phyloP scores from a whole-genome alignment of 2,797 vertebrate species.

The Potorous gilbertii region DNA sequence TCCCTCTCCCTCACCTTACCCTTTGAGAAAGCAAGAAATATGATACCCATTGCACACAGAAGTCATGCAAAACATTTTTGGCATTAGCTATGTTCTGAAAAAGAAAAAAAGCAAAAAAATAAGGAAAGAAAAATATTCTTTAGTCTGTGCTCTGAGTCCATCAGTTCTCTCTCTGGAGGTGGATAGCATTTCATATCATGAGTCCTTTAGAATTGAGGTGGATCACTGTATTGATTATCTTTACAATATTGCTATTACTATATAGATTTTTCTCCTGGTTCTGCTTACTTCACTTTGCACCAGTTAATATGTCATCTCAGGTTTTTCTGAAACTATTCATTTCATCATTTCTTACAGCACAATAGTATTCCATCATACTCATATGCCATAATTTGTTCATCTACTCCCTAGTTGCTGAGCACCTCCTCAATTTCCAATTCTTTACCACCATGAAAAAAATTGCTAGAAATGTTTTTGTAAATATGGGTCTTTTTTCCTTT shows the following conservation, averaged over 20 bases:
- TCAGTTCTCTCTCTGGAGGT: not conserved
- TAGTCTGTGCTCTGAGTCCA: not conserved
- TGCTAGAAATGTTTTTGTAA: not conserved
- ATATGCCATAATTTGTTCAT: not conserved
- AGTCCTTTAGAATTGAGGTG: not conserved
- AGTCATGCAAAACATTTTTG: too few relatives aligned
- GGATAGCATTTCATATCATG: not conserved
- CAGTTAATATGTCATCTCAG: not conserved
- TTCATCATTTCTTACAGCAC: not conserved
- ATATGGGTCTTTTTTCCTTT: not conserved
- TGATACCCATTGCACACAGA: too few relatives aligned
- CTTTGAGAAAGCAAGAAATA: too few relatives aligned
- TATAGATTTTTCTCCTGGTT: not conserved
- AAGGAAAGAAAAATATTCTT: not conserved
- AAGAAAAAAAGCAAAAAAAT: not conserved
- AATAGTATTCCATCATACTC: not conserved
- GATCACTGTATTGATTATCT: not conserved
- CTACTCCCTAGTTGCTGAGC: not conserved
- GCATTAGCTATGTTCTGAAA: too few relatives aligned
- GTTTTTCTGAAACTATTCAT: not conserved
- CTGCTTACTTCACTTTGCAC: not conserved
- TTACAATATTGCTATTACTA: not conserved
- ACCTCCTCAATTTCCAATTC: not conserved
- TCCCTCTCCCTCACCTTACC: too few relatives aligned
- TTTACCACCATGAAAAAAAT: not conserved